Base-by-base conservation (phyloP, 2,113 vertebrate genomes). In the Mustela nigripes region DNA sequence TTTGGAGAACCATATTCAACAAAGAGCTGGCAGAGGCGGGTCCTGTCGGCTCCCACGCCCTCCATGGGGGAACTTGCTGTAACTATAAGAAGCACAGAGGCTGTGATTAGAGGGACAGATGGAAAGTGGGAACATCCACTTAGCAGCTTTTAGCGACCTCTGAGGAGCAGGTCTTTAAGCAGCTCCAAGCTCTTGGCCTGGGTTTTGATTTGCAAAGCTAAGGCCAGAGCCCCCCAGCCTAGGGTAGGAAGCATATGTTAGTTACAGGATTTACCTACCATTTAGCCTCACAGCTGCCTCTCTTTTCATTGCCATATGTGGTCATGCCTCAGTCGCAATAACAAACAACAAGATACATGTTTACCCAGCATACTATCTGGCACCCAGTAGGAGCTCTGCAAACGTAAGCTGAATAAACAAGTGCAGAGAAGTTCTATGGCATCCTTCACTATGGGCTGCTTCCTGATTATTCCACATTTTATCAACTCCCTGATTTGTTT, bases 71-170 rank as follows among this genome's bases (percentile, higher is more conserved):
- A 12, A 31, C 60, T 91, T 19, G 58, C 87, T 97, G 71, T 53
- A 92, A 81, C 84, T 90, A 83, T 95, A 62, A 63, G 50, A 39
- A 94, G 6, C 50, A 4, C 16, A 88, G 95, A 62, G 62, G 16
- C 24, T 90, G 79, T 93, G 79, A 95, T 95, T 83, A 97, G 63
- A 92, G 58, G 81, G 79, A 80, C 84, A 82, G 89, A 98, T 62
- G 73, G 82, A 0, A 28, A 89, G 80, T 31, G 42, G 83, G 48
- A 95, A 48, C 33, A 63, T 11, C 33, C 73, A 79, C 85, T 86
- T 94, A 97, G 60, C 12, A 80, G 26, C 80, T 33, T 95, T 69
- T 48, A 94, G 16, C 0, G 33, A 88, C 84, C 91, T 88, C 80
- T 1, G 4, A 7, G 71, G 73, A 8, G 19, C 2, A 33, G n/a